Conservation (phyloP, 2,113 vertebrate genomes). For the Thalassarche chlororhynchos region DNA sequence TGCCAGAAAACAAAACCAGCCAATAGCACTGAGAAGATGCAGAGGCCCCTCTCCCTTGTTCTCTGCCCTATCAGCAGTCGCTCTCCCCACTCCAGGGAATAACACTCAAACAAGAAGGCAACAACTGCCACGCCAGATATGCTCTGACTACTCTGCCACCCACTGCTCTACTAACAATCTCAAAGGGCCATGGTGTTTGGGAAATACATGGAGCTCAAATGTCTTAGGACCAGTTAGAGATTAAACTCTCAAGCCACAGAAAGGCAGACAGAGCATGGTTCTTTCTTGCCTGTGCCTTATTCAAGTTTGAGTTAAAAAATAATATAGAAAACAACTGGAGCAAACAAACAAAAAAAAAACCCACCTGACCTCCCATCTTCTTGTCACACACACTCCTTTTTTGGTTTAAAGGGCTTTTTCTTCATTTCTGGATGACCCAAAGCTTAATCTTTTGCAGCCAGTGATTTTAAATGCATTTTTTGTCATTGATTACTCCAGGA, state of each 20-base stretch:
- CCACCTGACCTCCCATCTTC: background rate
- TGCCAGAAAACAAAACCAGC: conserved; percentile 42
- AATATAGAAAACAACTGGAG: background rate
- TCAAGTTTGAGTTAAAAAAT: background rate
- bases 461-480: background rate
- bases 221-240: background rate
- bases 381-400: background rate
- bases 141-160: background rate
- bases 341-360: background rate
- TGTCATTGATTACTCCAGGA: background rate
- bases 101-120: background rate
- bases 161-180: background rate
- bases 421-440: background rate
- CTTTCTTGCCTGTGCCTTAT: background rate
- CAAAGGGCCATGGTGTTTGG: background rate
- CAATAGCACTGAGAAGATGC: background rate
- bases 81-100: background rate
- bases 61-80: background rate
- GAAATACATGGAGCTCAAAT: background rate
- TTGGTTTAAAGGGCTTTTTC: background rate
- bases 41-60: background rate
- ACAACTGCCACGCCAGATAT: background rate
- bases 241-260: background rate
- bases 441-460: background rate
- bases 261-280: background rate